These are phyloP conservation scores for Rhaphigaster nebulosa DNA, from an alignment of 2,888 invertebrate genomes.

Conservation along the genomic window DNA sequence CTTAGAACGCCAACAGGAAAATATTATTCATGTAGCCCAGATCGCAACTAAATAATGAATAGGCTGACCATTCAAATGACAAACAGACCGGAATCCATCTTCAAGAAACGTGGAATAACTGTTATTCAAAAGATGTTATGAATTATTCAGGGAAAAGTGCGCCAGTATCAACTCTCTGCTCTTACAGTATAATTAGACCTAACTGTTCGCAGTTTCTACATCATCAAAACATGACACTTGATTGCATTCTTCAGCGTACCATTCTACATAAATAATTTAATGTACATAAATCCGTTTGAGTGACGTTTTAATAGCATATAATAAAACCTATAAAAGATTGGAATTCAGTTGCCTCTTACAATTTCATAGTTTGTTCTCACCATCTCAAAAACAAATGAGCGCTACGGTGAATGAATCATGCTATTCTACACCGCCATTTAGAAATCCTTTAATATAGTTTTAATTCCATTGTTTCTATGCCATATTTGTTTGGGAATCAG, in stretches of 20 bases:
- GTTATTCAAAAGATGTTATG: conserved; percentile 26
- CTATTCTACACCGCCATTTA: too few relatives aligned
- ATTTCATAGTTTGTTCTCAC: too few relatives aligned
- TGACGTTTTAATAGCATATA: background rate
- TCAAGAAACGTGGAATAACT: conserved; percentile 34
- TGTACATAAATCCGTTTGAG: background rate
- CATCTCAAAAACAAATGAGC: too few relatives aligned
- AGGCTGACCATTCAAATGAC: background rate
- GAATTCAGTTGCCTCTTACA: too few relatives aligned
- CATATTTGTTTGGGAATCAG: too few relatives aligned
- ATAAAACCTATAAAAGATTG: too few relatives aligned
- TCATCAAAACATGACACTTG: background rate
- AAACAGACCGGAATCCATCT: conserved; percentile 5
- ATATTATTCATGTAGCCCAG: conserved; percentile 24
- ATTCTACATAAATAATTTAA: background rate
- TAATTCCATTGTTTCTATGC: too few relatives aligned
- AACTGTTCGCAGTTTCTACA: background rate
- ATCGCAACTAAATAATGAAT: conserved; percentile 16
- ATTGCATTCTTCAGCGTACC: background rate
- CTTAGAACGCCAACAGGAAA: background rate
- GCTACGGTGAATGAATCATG: too few relatives aligned
- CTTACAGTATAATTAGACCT: conserved; percentile 12
- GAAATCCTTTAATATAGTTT: too few relatives aligned
- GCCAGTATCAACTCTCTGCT: background rate
- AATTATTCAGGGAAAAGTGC: conserved; percentile 18